A percentile compares a stretch with the other conserved stretches of the same genome.
These are phyloP conservation scores for Rissa tridactyla DNA, from an alignment of 2,113 vertebrate genomes.

Conservation along the genomic window DNA sequence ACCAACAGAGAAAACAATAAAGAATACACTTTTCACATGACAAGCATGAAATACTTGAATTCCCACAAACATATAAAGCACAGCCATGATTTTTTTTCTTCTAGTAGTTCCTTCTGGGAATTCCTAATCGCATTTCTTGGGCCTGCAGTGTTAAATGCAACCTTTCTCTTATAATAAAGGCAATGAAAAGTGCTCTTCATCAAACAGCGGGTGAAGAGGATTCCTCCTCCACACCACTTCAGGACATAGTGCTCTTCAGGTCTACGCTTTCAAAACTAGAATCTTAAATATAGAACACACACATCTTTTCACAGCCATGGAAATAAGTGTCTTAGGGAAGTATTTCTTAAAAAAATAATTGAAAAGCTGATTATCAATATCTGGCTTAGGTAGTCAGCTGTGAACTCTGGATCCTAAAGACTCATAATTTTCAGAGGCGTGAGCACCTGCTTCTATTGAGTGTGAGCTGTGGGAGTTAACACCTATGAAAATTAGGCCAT, in stretches of 20 bases:
- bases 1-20: not conserved
- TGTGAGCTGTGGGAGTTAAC: not conserved
- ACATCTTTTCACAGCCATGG: not conserved
- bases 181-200: not conserved
- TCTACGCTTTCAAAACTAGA: not conserved
- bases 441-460: slow-evolving; percentile 2
- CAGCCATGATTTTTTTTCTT: not conserved
- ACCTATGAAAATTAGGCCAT: slow-evolving; percentile 30
- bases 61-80: not conserved
- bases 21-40: not conserved
- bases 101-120: not conserved
- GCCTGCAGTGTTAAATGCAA: not conserved
- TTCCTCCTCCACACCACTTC: not conserved
- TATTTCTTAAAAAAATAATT: not conserved
- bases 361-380: not conserved
- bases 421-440: not conserved
- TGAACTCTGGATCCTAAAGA: not conserved
- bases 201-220: not conserved
- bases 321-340: not conserved
- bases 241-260: not conserved
- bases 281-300: not conserved
- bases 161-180: not conserved
- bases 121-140: not conserved
- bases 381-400: not conserved
- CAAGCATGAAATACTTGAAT: slow-evolving; percentile 1